Evolutionary conservation across 2,113 vertebrate species (phyloP).

Genomic region (Falcunculus frontatus): DNA sequence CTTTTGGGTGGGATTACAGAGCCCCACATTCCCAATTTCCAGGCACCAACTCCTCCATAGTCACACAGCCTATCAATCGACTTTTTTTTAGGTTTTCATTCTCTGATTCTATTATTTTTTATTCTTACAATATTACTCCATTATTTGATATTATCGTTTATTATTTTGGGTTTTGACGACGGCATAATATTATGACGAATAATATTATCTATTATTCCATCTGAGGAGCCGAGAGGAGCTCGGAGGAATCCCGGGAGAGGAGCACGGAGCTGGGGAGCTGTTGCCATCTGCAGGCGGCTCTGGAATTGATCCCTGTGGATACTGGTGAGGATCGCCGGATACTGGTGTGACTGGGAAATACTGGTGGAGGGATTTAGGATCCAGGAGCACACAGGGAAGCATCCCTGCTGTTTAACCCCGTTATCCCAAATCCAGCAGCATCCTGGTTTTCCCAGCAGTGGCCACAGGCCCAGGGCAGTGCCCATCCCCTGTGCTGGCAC

Average conservation of each 20-base stretch:
- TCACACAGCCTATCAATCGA: accelerated
- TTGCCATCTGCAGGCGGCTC: neutral
- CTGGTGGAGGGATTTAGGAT: too few species aligned
- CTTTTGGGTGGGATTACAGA: neutral
- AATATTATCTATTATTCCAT: accelerated
- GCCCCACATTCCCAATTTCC: neutral
- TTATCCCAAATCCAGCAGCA: neutral
- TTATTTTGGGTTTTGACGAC: accelerated
- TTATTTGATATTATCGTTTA: accelerated
- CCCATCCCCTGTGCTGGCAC: neutral
- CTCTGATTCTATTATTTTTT: accelerated
- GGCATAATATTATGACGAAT: accelerated
- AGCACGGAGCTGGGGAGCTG: neutral
- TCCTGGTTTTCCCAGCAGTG: neutral
- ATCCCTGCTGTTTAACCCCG: accelerated
- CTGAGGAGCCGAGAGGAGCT: neutral
- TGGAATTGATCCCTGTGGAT: neutral
- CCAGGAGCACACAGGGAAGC: neutral
- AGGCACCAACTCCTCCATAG: neutral
- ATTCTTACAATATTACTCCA: accelerated
- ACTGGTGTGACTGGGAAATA: neutral
- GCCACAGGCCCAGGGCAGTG: neutral
- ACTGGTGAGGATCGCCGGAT: neutral
- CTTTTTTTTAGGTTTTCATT: too few species aligned
- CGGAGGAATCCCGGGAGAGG: neutral